Percentiles rank a stretch among this genome's conserved stretches.
phyloP scores from a whole-genome alignment of 2,113 vertebrate species.

The Hemibates koningsi region DNA sequence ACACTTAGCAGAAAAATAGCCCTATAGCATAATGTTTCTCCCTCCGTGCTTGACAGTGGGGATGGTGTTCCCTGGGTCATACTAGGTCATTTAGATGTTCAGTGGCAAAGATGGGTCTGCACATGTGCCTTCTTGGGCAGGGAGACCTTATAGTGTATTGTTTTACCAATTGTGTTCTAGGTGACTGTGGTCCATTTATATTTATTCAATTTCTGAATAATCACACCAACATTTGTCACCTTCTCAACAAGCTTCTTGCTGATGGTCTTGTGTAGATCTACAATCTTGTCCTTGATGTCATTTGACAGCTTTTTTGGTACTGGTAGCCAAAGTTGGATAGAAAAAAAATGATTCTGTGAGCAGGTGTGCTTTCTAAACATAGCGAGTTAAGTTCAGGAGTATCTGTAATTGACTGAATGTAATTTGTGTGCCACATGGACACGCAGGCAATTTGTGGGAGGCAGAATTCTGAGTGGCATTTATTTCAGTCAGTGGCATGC shows the following conservation, averaged over 20 bases:
- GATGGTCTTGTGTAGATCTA: not conserved
- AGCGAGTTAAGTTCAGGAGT: not conserved
- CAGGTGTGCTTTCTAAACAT: not conserved
- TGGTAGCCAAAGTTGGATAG: not conserved
- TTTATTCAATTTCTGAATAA: not conserved
- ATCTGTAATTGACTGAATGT: not conserved
- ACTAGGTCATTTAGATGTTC: not conserved
- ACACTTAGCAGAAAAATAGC: not conserved
- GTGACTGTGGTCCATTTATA: not conserved
- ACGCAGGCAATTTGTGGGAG: not conserved
- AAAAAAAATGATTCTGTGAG: not conserved
- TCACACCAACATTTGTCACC: not conserved
- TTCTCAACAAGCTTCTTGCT: not conserved
- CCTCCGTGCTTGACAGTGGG: not conserved
- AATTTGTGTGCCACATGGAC: not conserved
- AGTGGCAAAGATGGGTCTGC: not conserved
- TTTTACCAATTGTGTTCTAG: not conserved
- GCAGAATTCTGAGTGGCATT: not conserved
- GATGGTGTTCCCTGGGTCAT: not conserved
- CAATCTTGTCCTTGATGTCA: not conserved
- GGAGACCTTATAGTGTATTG: not conserved
- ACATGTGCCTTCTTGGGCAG: not conserved
- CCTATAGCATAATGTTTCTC: not conserved
- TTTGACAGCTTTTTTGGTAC: not conserved
- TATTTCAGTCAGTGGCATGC: not conserved